Conservation (phyloP, 2,113 vertebrate genomes). For the Phyllostomus hastatus region DNA sequence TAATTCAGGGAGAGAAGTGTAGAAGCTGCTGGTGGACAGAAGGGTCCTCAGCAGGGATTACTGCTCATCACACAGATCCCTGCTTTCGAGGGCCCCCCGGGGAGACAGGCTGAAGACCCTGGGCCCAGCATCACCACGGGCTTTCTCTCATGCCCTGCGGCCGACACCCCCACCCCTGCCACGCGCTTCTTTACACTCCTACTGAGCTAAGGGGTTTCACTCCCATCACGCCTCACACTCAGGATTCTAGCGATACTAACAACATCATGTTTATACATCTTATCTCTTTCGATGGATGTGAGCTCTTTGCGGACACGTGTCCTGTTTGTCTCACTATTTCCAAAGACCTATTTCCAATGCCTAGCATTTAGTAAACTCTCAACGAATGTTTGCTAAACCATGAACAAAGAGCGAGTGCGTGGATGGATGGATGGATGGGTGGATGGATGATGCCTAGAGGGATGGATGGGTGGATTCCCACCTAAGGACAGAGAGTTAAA, state of each 20-base stretch:
- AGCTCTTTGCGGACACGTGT: background rate
- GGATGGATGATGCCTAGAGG: background rate
- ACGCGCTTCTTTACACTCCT: background rate
- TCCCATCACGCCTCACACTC: background rate
- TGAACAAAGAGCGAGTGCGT: background rate
- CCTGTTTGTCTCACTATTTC: background rate
- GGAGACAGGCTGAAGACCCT: background rate
- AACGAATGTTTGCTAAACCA: background rate
- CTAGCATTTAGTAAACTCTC: background rate
- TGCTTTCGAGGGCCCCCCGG: background rate
- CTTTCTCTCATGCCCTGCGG: background rate
- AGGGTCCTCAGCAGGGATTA: background rate
- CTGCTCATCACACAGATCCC: background rate
- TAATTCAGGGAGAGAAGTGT: background rate
- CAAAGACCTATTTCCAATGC: background rate
- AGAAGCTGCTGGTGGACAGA: background rate
- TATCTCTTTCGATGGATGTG: background rate
- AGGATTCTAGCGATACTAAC: background rate
- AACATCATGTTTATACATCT: too few species aligned
- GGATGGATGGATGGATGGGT: background rate
- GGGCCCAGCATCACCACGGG: background rate
- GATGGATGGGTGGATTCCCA: background rate
- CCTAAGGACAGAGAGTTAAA: background rate
- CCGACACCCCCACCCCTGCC: accelerated
- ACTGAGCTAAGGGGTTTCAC: background rate